A percentile compares a stretch with the other conserved stretches of the same genome.
These are phyloP conservation scores for Microctonus aethiopoides DNA, from an alignment of 2,888 invertebrate genomes.

Conservation along the genomic window DNA sequence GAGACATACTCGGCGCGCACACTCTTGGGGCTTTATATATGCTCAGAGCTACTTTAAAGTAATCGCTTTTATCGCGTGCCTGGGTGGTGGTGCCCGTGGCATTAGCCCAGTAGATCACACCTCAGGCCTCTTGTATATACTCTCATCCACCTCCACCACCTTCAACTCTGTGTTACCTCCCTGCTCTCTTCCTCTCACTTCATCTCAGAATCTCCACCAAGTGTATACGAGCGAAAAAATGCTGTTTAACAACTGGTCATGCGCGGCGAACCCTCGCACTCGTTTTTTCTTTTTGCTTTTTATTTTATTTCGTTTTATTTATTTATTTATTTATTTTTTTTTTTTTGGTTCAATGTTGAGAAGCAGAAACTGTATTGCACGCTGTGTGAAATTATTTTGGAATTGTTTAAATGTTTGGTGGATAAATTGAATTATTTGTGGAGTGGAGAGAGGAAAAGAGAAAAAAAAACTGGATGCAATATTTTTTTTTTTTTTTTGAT, in stretches of 20 bases:
- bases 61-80: slow-evolving; percentile 32
- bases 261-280: neutral
- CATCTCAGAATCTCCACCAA: neutral
- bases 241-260: slow-evolving; percentile 17
- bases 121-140: neutral
- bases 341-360: neutral
- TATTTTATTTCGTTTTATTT: too few species aligned
- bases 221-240: slow-evolving; percentile 15
- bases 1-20: neutral
- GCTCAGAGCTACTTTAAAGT: slow-evolving; percentile 28
- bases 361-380: neutral
- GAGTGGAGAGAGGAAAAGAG: neutral
- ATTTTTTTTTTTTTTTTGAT: too few species aligned
- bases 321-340: neutral
- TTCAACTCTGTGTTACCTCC: neutral
- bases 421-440: neutral
- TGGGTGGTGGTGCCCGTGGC: slow-evolving; percentile 28
- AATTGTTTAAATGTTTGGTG: neutral
- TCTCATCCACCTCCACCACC: neutral
- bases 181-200: neutral
- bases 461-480: too few species aligned
- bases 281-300: neutral
- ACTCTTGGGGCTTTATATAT: slow-evolving; percentile 11
- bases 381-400: neutral
- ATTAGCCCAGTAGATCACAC: slow-evolving; percentile 31